Evolutionary conservation across 2,113 vertebrate species (phyloP).

Genomic region (Xiphias gladius): DNA sequence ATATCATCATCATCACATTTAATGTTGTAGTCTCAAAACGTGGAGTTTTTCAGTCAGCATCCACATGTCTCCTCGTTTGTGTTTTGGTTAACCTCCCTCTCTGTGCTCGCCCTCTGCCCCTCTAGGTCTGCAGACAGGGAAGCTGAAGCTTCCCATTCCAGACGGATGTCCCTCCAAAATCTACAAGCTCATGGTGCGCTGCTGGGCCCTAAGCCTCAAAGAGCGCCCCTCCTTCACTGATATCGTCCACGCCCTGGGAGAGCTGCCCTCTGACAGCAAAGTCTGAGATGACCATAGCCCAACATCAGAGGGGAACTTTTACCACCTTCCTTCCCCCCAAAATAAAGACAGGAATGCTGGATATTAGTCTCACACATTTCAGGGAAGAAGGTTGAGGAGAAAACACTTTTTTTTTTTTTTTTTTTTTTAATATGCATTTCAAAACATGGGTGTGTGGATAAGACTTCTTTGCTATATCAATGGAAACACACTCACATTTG

Average conservation of each 20-base stretch:
- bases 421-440: constrained; percentile 80
- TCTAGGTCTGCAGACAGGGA: constrained; percentile 90
- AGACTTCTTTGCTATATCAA: constrained; percentile 60
- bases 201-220: constrained; percentile 94
- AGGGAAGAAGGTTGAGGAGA: constrained; percentile 73
- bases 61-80: background rate
- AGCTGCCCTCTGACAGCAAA: constrained; percentile 91
- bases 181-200: constrained; percentile 93
- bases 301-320: constrained; percentile 31
- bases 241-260: constrained; percentile 88
- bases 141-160: constrained; percentile 87
- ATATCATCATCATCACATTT: background rate
- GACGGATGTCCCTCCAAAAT: constrained; percentile 93
- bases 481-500: constrained; percentile 48
- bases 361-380: constrained; percentile 83
- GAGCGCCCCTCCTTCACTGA: constrained; percentile 96
- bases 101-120: background rate
- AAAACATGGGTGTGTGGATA: constrained; percentile 54
- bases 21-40: background rate
- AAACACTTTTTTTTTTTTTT: constrained; percentile 63
- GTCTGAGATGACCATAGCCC: constrained; percentile 83
- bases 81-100: background rate
- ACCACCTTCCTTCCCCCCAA: constrained; percentile 22
- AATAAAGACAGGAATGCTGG: constrained; percentile 75
- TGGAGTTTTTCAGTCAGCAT: background rate